Evolutionary conservation across 2,888 invertebrate genomes (phyloP).

Genomic region (Heliconius erato): DNA sequence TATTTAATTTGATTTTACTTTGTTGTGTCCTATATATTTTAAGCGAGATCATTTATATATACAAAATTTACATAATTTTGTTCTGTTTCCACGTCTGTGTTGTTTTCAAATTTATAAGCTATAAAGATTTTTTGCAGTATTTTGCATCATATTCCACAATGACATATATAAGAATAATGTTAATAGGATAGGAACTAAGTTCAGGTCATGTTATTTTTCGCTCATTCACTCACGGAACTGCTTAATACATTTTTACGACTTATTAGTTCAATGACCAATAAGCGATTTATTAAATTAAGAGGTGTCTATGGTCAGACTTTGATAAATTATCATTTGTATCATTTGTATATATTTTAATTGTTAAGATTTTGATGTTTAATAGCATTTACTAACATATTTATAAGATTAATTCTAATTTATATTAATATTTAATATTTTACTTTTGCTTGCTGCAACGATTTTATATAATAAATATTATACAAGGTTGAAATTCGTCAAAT

Average conservation of each 20-base stretch:
- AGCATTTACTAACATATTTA: background rate
- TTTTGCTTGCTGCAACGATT: background rate
- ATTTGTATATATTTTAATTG: background rate
- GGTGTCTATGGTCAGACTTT: slow-evolving; percentile 13
- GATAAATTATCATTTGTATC: slow-evolving; percentile 16
- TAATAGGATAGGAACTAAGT: background rate
- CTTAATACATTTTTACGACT: background rate
- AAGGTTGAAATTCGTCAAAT: too few species aligned
- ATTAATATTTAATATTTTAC: background rate
- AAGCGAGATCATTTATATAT: too few species aligned
- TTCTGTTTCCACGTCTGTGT: too few species aligned
- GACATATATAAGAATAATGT: too few species aligned
- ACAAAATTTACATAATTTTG: too few species aligned
- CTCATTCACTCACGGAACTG: background rate
- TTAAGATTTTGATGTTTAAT: background rate
- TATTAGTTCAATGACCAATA: slow-evolving; percentile 28
- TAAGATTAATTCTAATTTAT: background rate
- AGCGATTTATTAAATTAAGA: slow-evolving; percentile 7
- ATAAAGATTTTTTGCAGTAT: too few species aligned
- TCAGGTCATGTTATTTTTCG: background rate
- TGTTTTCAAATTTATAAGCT: too few species aligned
- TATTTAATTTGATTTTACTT: too few species aligned
- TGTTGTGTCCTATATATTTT: too few species aligned
- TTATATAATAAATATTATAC: background rate
- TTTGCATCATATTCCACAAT: too few species aligned